Evolutionary conservation across 2,113 vertebrate species (phyloP), one percentile per base, ranked within the genome.

Genomic region (Apeltes quadracus): DNA sequence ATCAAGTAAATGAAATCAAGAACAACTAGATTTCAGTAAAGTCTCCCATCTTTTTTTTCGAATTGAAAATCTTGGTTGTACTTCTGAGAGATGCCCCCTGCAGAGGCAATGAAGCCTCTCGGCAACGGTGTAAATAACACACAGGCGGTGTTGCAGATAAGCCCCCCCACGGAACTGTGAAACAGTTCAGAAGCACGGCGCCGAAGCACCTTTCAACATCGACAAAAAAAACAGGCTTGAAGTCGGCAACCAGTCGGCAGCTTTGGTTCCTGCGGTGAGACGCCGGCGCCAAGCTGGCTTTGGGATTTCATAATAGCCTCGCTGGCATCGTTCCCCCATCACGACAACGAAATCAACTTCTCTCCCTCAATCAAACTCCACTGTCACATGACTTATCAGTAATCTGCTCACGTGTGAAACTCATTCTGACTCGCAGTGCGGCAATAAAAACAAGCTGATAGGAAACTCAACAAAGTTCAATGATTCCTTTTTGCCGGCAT

Each of bases 191-290:
- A 80, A 63, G 38, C 34, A 62, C 54, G 43, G 53, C 78, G 53
- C 53, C 0, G 13, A 75, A 82, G 38, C 58, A 55, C 23, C 29
- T 81, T 84, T 79, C 57, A 72, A 11, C 15, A 1, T 46, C 4
- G 20, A 83, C 72, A 83, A 73, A 69, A 73, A 69, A 62, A 61
- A 27, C 53, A 13, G 71, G 68, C 53, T 59, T 59, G 50, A 59
- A 75, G 66, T 76, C 64, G 39, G 38, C 53, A 22, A 66, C n/a
- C n/a, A n/a, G 46, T 86, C 70, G 67, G 44, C 75, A 59, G 64
- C 41, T 68, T 68, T 63, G 20, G 38, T 14, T 23, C 73, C 44
- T 34, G 23, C 22, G 3, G n/a, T 64, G 12, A 50, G 59, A 18
- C 25, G 3, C 36, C 8, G 58, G 38, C 18, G 44, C 29, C 34